Evolutionary conservation across 2,113 vertebrate species (phyloP).

Genomic region (Dasyprocta punctata): DNA sequence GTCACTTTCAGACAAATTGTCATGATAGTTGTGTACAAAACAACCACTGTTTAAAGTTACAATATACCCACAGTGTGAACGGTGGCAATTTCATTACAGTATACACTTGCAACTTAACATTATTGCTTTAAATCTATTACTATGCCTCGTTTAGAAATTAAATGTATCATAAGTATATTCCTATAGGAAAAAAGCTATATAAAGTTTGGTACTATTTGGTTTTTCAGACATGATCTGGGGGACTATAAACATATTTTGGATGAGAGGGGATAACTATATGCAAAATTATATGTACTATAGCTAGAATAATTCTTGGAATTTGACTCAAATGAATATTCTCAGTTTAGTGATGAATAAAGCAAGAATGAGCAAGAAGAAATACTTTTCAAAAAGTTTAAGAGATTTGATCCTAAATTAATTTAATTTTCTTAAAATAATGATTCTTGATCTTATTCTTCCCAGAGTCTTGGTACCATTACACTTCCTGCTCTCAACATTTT

Average conservation of each 20-base stretch:
- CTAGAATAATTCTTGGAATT: background rate
- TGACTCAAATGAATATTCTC: background rate
- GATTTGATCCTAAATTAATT: background rate
- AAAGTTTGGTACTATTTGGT: background rate
- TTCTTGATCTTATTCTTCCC: background rate
- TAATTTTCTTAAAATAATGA: background rate
- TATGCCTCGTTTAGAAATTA: background rate
- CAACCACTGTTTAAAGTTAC: background rate
- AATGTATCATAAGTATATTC: background rate
- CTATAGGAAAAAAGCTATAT: background rate
- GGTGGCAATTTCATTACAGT: background rate
- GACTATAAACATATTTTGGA: fast-evolving
- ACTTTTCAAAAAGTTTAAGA: background rate
- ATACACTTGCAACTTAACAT: too few species aligned
- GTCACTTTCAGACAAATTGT: too few species aligned
- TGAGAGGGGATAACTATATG: fast-evolving
- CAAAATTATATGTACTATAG: background rate
- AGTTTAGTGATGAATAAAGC: background rate
- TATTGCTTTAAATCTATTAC: background rate
- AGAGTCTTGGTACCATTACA: background rate
- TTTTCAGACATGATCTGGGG: background rate
- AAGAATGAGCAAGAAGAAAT: background rate
- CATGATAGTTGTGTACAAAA: background rate
- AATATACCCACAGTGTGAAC: background rate
- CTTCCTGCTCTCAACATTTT: background rate